Evolutionary conservation across 2,888 invertebrate genomes (phyloP).

Genomic region (Tetanocera ferruginea): DNA sequence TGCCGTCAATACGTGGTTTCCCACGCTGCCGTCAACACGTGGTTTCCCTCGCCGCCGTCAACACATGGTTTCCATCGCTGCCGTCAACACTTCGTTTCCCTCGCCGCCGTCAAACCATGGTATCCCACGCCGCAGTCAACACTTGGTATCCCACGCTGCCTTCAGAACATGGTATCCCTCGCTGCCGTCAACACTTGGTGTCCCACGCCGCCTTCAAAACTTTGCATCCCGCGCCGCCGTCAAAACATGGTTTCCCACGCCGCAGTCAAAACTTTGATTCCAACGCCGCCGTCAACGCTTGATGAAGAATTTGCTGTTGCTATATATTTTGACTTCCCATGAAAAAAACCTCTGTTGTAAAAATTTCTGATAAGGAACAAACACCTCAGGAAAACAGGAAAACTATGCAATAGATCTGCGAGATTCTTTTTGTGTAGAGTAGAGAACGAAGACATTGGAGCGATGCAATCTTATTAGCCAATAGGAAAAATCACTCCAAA

Average conservation of each 20-base stretch:
- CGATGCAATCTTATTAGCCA: conserved; percentile 12
- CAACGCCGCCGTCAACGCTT: conserved; percentile 45
- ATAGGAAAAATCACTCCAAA: not conserved
- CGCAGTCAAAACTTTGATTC: conserved; percentile 41
- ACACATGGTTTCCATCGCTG: conserved; percentile 45
- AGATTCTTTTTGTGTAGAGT: not conserved
- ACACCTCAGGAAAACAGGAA: not conserved
- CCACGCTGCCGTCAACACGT: conserved; percentile 51
- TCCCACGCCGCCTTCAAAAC: conserved; percentile 59
- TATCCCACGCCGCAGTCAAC: conserved; percentile 50
- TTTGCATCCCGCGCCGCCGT: conserved; percentile 53
- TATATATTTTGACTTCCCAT: conserved; percentile 4
- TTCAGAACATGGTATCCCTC: conserved; percentile 51
- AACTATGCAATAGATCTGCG: not conserved
- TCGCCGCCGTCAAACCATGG: conserved; percentile 51
- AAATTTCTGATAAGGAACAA: not conserved
- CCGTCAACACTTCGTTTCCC: conserved; percentile 52
- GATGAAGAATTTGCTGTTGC: conserved; percentile 36
- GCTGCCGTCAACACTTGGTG: conserved; percentile 49
- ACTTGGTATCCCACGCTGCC: conserved; percentile 50
- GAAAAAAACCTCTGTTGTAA: conserved; percentile 17
- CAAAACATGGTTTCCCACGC: conserved; percentile 41
- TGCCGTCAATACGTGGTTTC: conserved; percentile 46
- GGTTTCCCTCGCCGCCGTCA: conserved; percentile 54
- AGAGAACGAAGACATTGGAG: not conserved